A percentile compares a stretch with the other conserved stretches of the same genome.
These are phyloP conservation scores for Sylvilagus floridanus DNA, from an alignment of 2,797 vertebrate genomes.

Conservation along the genomic window DNA sequence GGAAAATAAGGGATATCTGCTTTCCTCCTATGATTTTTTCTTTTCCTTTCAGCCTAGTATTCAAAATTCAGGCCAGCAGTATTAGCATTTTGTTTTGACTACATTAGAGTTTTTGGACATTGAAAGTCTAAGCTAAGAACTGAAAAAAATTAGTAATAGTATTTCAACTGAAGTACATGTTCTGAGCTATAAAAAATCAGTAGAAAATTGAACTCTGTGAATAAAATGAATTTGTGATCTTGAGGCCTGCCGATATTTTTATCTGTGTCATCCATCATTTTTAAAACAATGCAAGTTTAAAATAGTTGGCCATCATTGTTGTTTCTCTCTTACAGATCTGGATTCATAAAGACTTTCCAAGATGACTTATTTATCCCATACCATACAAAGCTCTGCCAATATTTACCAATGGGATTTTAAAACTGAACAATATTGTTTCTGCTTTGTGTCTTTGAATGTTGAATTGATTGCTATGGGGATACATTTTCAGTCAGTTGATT, in stretches of 20 bases:
- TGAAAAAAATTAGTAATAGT: background rate
- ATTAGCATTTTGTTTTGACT: background rate
- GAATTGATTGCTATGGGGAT: constrained; percentile 8
- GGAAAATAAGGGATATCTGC: background rate
- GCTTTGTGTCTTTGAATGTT: constrained; percentile 62
- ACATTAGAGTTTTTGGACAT: background rate
- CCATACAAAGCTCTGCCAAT: constrained; percentile 9
- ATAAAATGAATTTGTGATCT: background rate
- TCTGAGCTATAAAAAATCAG: constrained; percentile 38
- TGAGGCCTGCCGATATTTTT: background rate
- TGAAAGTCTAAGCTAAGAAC: background rate
- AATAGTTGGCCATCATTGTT: constrained; percentile 34
- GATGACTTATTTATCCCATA: constrained; percentile 58
- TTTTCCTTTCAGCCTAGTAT: background rate
- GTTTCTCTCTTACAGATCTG: constrained; percentile 1
- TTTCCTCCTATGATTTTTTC: background rate
- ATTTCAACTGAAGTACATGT: background rate
- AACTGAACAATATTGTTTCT: background rate
- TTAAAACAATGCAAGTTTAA: constrained; percentile 29
- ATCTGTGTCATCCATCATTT: background rate
- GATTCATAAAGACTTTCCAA: constrained; percentile 30
- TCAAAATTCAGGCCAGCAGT: background rate
- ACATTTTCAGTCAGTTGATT: constrained; percentile 46
- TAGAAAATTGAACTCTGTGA: background rate
- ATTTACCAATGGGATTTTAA: constrained; percentile 47